Base-by-base conservation (phyloP, 2,797 vertebrate species). In the Furcifer pardalis region DNA sequence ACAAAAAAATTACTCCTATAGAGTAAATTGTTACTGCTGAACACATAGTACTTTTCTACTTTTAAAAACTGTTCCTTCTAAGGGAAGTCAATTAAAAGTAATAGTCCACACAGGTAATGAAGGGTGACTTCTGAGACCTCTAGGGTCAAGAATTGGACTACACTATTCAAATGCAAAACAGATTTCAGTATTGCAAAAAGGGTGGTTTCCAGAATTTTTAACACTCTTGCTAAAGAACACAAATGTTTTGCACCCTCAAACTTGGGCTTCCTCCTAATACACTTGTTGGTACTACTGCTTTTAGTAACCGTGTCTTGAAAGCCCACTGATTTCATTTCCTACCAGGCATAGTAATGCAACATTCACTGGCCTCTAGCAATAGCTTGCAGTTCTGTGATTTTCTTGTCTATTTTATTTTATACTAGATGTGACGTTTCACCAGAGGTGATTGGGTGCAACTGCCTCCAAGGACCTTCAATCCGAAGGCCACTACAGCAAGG, bases 61-160 rank as follows among this genome's bases (percentile, higher is more conserved):
- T 52, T 52, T 68, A 89, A 84, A 90, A 90, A 80, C 13, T 77
- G 52, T 86, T 86, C 25, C 78, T 79, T 80, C 63, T 74, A 86
- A 86, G 62, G 82, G 8, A 88, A 83, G 69, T 85, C 80, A 83
- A 60, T 86, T 88, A 69, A 84, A 85, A 93, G 81, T 69, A 56
- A 49, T n/a, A 37, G 37, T 78, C 79, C 19, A 46, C 56, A 78
- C 65, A 77, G 0, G 0, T 32, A 62, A 30, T 23, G 25, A 19
- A 17, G 62, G 77, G 68, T 68, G 89, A 87, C 81, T 56, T 49
- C 49, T 46, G 79, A 78, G 12, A 32, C 66, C 49, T 88, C 86
- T 0, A 0, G 25, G 0, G 1, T 13, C 71, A 60, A 35, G 37
- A 85, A 37, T 65, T 80, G 88, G 75, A 77, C 2, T 25, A 62